Conservation (phyloP, 2,797 vertebrate genomes). For the Podargus strigoides region DNA sequence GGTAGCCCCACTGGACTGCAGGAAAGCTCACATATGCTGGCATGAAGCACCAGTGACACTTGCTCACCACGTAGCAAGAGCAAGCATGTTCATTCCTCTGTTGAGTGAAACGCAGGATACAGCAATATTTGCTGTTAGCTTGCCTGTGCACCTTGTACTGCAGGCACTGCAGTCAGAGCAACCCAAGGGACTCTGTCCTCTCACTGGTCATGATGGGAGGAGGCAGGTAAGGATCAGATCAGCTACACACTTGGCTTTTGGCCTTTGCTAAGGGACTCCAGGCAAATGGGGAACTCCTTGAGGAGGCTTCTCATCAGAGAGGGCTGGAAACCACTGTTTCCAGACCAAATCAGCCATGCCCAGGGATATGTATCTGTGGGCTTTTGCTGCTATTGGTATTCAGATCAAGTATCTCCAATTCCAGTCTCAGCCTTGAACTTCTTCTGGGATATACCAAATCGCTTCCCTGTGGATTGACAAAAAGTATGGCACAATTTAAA, state of each 20-base stretch:
- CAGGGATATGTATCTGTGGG: not conserved
- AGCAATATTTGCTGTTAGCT: not conserved
- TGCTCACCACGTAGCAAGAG: not conserved
- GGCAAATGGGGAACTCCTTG: not conserved
- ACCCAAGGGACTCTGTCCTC: not conserved
- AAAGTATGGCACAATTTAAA: not conserved
- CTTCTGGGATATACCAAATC: not conserved
- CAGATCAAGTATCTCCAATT: not conserved
- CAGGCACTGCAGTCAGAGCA: not conserved
- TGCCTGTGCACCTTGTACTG: not conserved
- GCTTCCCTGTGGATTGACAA: not conserved
- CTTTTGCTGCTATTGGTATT: constrained; percentile 26
- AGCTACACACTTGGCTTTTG: not conserved
- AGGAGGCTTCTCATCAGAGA: not conserved
- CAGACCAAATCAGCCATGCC: not conserved
- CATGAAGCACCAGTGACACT: not conserved
- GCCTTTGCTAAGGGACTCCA: not conserved
- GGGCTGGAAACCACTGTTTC: not conserved
- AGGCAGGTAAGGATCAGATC: not conserved
- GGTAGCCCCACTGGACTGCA: not conserved
- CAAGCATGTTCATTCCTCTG: not conserved
- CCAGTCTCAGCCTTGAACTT: constrained; percentile 7
- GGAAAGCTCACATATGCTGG: not conserved
- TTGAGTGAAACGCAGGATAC: not conserved
- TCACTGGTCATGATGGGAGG: not conserved